Evolutionary conservation across 2,888 invertebrate species (phyloP).

Genomic region (Idaea aversata): DNA sequence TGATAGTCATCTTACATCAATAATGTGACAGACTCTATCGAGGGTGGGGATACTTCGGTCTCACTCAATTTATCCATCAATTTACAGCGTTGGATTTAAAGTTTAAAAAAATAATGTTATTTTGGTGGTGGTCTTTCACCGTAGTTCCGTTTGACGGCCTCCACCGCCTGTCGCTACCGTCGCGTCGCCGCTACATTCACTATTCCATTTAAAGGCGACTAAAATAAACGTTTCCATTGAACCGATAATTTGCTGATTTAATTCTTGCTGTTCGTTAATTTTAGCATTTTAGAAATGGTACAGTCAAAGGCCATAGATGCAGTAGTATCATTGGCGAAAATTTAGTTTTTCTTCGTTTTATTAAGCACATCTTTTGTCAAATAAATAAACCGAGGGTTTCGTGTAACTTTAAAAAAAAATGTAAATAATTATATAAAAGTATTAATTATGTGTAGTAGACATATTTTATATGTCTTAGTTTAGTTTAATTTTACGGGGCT

Average conservation of each 20-base stretch:
- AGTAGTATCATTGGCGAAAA: background rate
- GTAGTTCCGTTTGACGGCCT: background rate
- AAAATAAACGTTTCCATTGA: background rate
- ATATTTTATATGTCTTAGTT: too few relatives aligned
- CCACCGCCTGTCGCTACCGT: background rate
- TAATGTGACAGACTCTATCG: background rate
- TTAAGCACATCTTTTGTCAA: background rate
- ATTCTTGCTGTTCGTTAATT: background rate
- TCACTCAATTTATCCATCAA: background rate
- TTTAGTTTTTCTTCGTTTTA: background rate
- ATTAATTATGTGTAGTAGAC: too few relatives aligned
- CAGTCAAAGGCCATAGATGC: background rate
- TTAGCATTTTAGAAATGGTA: background rate
- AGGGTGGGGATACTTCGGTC: background rate
- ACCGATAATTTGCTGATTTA: background rate
- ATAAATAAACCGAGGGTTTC: too few relatives aligned
- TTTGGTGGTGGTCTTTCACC: background rate
- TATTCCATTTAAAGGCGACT: background rate
- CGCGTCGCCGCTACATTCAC: too few relatives aligned
- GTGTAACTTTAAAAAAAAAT: too few relatives aligned
- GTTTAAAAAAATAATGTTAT: background rate
- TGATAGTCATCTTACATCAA: conserved; percentile 1
- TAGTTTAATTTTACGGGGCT: too few relatives aligned
- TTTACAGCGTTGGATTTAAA: background rate
- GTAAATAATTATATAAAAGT: too few relatives aligned